phyloP scores from a whole-genome alignment of 2,113 vertebrate species.

The Bambusicola thoracicus region DNA sequence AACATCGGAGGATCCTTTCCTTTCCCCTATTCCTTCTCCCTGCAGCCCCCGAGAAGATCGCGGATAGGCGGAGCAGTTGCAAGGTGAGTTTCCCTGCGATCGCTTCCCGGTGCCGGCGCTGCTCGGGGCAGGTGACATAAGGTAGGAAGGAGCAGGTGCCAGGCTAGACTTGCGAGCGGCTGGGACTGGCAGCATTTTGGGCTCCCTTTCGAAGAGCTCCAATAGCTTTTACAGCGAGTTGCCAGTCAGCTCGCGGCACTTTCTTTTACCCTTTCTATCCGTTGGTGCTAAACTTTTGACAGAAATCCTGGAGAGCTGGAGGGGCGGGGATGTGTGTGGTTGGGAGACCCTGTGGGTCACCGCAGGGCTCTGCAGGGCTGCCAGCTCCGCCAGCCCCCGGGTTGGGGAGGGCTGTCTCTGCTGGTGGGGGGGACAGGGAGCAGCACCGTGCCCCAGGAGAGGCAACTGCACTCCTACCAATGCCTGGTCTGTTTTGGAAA shows the following conservation, averaged over 20 bases:
- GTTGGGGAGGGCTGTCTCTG: not conserved
- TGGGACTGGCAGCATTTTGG: not conserved
- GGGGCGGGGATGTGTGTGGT: not conserved
- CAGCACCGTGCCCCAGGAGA: not conserved
- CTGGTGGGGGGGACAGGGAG: not conserved
- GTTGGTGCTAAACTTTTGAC: slow-evolving; percentile 31
- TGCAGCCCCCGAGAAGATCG: not conserved
- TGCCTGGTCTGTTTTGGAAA: not conserved
- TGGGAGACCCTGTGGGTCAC: not conserved
- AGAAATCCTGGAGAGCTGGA: fast-evolving
- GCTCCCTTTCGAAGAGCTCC: not conserved
- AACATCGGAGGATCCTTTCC: not conserved
- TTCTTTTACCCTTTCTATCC: not conserved
- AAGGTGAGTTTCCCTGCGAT: slow-evolving; percentile 51
- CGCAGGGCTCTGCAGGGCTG: not conserved
- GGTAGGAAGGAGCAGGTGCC: not conserved
- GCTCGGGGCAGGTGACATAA: not conserved
- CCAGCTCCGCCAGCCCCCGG: not conserved
- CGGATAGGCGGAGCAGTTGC: not conserved
- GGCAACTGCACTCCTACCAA: not conserved
- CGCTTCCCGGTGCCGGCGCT: not conserved
- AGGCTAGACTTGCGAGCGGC: not conserved
- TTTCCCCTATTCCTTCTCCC: not conserved
- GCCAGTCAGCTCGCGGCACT: not conserved
- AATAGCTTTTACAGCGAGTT: not conserved